Conservation (phyloP, 2,888 invertebrate species). For the Scelioninae gen. 2 region DNA sequence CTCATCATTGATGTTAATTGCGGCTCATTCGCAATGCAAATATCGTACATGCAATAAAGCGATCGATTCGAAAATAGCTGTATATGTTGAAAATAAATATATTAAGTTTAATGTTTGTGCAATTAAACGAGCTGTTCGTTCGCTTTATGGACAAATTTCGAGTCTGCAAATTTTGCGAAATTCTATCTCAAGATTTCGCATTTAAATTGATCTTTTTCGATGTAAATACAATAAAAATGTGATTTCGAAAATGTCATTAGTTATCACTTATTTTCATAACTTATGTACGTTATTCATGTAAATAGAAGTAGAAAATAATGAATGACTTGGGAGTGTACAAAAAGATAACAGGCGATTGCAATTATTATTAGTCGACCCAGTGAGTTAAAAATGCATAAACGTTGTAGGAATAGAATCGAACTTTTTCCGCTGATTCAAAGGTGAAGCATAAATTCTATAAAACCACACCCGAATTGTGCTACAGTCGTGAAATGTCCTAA, state of each 20-base stretch:
- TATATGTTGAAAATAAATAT: conserved; percentile 22
- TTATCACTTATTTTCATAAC: background rate
- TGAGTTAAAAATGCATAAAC: conserved; percentile 41
- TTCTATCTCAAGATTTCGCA: background rate
- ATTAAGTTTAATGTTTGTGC: conserved; percentile 25
- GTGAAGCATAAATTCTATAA: conserved; percentile 39
- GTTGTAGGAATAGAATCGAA: conserved; percentile 35
- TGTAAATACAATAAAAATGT: background rate
- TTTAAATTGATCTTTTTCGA: conserved; percentile 1
- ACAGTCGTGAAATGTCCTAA: conserved; percentile 49
- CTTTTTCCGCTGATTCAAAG: conserved; percentile 38
- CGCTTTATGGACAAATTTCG: background rate
- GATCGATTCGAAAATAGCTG: conserved; percentile 13
- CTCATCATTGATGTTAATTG: conserved; percentile 48
- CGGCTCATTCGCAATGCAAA: conserved; percentile 54
- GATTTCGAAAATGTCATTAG: background rate
- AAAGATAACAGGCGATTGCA: conserved; percentile 40
- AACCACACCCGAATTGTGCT: conserved; percentile 53
- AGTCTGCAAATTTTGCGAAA: background rate
- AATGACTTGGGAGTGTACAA: conserved; percentile 36
- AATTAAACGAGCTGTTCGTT: conserved; percentile 13
- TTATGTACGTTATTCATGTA: background rate
- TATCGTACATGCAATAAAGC: conserved; percentile 37
- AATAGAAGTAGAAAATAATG: conserved; percentile 16
- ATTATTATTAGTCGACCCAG: conserved; percentile 51